Evolutionary conservation across 2,113 vertebrate genomes (phyloP).

Genomic region (Microtus richardsoni): DNA sequence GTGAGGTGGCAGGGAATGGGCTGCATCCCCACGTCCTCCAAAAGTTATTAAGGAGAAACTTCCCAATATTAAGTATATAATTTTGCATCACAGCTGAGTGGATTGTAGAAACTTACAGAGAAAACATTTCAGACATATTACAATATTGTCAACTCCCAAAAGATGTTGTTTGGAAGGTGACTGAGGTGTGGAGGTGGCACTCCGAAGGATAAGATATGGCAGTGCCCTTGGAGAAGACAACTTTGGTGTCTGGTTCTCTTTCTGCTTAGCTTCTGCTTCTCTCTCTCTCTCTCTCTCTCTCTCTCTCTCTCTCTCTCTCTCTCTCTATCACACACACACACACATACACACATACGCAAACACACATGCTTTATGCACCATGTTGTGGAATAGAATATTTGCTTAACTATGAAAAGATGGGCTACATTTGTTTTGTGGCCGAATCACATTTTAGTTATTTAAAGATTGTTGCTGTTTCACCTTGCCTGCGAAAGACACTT

Average conservation of each 20-base stretch:
- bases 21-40: neutral
- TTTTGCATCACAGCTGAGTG: neutral
- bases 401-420: too few species aligned
- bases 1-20: neutral
- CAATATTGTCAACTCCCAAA: neutral
- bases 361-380: neutral
- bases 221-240: too few species aligned
- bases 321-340: too few species aligned
- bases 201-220: rapidly evolving
- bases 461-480: neutral
- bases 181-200: rapidly evolving
- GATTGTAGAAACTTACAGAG: neutral
- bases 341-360: neutral
- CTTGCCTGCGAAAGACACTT: neutral
- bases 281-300: neutral
- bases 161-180: neutral
- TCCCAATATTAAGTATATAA: neutral
- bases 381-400: neutral
- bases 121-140: neutral
- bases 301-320: neutral
- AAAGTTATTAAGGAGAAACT: neutral
- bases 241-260: too few species aligned
- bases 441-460: neutral
- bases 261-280: neutral
- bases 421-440: too few species aligned